These are phyloP conservation scores for Patella depressa DNA, from an alignment of 2,888 invertebrate genomes.

Conservation along the genomic window DNA sequence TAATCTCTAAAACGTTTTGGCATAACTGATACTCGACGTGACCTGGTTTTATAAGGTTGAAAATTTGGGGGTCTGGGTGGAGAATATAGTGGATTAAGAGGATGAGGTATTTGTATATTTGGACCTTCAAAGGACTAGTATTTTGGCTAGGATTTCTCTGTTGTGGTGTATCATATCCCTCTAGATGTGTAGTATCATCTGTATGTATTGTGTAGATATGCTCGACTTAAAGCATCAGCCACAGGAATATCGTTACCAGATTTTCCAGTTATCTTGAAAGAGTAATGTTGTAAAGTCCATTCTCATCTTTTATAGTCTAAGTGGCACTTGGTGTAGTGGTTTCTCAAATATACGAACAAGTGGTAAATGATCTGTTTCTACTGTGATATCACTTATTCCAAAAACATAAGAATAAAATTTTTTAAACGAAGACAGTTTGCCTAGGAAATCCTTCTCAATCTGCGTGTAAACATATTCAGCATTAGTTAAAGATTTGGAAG, in stretches of 20 bases:
- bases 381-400: not conserved
- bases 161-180: no score
- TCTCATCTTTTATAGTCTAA: not conserved
- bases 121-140: no score
- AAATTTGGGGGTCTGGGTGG: no score
- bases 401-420: not conserved
- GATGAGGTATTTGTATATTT: no score
- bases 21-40: no score
- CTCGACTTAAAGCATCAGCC: not conserved
- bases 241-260: not conserved
- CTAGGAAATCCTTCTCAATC: not conserved
- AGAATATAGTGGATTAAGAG: no score
- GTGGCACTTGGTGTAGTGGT: not conserved
- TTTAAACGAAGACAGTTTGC: not conserved
- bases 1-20: no score
- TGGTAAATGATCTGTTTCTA: not conserved
- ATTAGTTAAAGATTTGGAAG: no score
- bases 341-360: not conserved
- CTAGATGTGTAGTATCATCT: not conserved
- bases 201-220: not conserved
- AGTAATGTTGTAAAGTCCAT: not conserved
- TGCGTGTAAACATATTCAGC: not conserved
- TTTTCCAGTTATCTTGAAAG: not conserved
- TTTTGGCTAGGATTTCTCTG: no score
- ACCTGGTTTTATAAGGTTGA: no score